Evolutionary conservation across 2,888 invertebrate genomes (phyloP).

Genomic region (Papilio protenor): DNA sequence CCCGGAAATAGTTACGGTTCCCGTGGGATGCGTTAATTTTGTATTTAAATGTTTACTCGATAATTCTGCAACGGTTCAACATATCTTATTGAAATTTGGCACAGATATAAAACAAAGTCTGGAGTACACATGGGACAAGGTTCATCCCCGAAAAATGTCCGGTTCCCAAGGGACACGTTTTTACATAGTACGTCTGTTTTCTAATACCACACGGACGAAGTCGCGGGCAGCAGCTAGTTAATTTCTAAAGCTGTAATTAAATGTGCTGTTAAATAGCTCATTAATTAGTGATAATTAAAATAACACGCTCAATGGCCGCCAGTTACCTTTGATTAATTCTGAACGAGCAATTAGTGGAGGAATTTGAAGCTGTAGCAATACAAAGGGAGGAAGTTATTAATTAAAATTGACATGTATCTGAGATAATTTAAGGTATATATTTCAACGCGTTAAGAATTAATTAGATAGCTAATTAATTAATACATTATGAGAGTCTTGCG

Average conservation of each 20-base stretch:
- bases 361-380: neutral
- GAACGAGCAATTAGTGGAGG: constrained; percentile 39
- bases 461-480: constrained; percentile 1
- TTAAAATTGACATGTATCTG: constrained; percentile 23
- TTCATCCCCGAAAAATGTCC: too few species aligned
- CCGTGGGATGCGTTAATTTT: too few species aligned
- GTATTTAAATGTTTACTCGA: too few species aligned
- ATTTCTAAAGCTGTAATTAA: neutral
- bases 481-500: neutral
- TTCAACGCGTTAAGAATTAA: neutral
- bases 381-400: constrained; percentile 12
- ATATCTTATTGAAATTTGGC: too few species aligned
- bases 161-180: too few species aligned
- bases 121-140: too few species aligned
- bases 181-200: too few species aligned
- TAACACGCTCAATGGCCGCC: constrained; percentile 24
- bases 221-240: too few species aligned
- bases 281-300: constrained; percentile 37
- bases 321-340: constrained; percentile 39
- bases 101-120: too few species aligned
- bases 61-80: too few species aligned
- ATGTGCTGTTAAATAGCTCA: constrained; percentile 12
- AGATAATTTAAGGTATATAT: neutral
- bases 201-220: too few species aligned
- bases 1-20: too few species aligned